A percentile compares a stretch with the other conserved stretches of the same genome.
Conservation (phyloP, 1,140 invertebrate genomes). For the Thaumetopoea pityocampa region DNA sequence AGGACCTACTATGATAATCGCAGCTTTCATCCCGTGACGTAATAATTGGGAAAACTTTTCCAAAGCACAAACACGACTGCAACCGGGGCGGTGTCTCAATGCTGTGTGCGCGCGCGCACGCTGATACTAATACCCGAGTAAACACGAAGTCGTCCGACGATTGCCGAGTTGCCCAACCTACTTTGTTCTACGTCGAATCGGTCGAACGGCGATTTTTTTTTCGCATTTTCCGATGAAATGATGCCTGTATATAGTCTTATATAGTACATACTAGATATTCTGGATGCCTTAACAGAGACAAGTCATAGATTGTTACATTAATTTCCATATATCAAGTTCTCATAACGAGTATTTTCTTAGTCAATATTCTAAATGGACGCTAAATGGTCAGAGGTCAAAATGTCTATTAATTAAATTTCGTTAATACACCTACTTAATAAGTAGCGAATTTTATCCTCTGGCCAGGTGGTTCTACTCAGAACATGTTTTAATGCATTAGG, state of each 20-base stretch:
- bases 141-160: conserved; percentile 43
- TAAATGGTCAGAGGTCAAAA: too few relatives aligned
- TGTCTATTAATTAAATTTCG: too few relatives aligned
- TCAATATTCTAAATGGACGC: too few relatives aligned
- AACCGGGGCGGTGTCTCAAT: conserved; percentile 41
- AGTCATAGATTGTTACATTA: too few relatives aligned
- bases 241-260: conserved; percentile 31
- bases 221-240: conserved; percentile 70
- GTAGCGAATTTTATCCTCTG: too few relatives aligned
- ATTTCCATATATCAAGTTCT: too few relatives aligned
- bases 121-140: conserved; percentile 31
- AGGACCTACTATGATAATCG: conserved; percentile 27
- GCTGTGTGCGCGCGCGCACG: conserved; percentile 59
- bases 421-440: too few relatives aligned
- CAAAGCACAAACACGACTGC: conserved; percentile 36
- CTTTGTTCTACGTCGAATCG: conserved; percentile 59
- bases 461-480: too few relatives aligned
- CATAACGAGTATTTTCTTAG: too few relatives aligned
- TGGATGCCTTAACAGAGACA: conserved; percentile 39
- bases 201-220: conserved; percentile 57
- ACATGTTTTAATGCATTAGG: too few relatives aligned
- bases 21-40: conserved; percentile 48
- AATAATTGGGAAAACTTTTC: conserved; percentile 22
- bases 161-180: conserved; percentile 55
- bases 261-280: conserved; percentile 31